phyloP scores from a whole-genome alignment of 2,888 invertebrate species.

The Ptilodon capucinus region DNA sequence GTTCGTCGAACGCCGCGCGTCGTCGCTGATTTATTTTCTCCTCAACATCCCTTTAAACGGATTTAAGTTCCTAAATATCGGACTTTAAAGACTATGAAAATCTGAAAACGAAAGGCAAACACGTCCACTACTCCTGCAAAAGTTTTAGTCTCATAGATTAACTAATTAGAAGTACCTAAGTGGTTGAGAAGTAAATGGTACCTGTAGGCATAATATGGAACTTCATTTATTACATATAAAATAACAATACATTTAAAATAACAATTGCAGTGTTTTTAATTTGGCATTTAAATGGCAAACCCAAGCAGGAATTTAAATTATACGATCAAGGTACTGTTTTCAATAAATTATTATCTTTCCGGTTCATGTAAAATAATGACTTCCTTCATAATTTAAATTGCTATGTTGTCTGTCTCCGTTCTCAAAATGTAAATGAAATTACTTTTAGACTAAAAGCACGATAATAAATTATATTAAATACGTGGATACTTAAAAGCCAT shows the following conservation, averaged over 20 bases:
- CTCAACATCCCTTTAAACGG: constrained; percentile 66
- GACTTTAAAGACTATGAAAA: constrained; percentile 43
- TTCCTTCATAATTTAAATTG: background rate
- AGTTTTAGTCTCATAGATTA: too few relatives aligned
- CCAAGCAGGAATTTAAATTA: background rate
- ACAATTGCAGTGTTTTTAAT: too few relatives aligned
- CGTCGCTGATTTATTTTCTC: constrained; percentile 74
- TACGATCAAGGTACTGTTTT: background rate
- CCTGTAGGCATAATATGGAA: too few relatives aligned
- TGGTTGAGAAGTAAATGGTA: too few relatives aligned
- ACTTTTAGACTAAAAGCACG: background rate
- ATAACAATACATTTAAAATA: too few relatives aligned
- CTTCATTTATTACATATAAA: too few relatives aligned
- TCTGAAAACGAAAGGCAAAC: too few relatives aligned
- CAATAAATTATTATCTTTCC: background rate
- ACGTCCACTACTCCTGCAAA: too few relatives aligned
- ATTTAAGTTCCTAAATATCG: constrained; percentile 67
- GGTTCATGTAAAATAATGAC: background rate
- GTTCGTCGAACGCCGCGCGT: constrained; percentile 69
- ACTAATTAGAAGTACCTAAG: too few relatives aligned
- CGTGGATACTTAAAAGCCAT: background rate
- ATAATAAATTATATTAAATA: background rate
- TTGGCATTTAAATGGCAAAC: too few relatives aligned
- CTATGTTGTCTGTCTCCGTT: background rate
- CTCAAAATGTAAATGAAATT: too few relatives aligned